Evolutionary conservation across 2,113 vertebrate species (phyloP).

Genomic region (Hemicordylus capensis): DNA sequence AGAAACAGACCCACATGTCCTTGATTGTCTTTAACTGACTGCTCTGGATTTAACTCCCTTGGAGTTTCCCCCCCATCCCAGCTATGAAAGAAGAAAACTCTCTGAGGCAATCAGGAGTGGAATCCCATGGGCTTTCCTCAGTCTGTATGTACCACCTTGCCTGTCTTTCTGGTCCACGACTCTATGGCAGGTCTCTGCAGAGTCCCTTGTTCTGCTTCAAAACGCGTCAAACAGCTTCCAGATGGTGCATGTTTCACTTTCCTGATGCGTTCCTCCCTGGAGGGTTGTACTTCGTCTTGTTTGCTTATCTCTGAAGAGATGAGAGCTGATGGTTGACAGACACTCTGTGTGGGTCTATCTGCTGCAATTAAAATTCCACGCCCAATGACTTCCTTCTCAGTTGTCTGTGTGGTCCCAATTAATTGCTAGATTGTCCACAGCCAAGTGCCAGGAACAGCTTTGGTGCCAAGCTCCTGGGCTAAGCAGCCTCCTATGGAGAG

Average conservation of each 20-base stretch:
- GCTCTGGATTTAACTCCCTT: neutral
- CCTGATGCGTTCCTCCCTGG: neutral
- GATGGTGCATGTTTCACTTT: neutral
- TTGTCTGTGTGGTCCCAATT: neutral
- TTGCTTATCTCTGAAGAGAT: neutral
- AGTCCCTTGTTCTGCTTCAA: neutral
- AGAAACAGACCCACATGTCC: too few species aligned
- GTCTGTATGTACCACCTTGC: neutral
- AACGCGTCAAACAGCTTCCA: constrained; percentile 17
- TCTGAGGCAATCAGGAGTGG: constrained; percentile 51
- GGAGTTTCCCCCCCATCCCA: neutral
- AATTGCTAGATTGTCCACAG: neutral
- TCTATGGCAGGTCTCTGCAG: constrained; percentile 24
- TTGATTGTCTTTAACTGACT: neutral
- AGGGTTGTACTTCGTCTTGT: neutral
- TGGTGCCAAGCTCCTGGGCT: neutral
- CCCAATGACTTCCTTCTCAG: neutral
- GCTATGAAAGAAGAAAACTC: neutral
- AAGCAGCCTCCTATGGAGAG: neutral
- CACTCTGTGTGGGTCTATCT: neutral
- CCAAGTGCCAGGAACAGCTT: neutral
- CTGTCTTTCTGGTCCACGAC: neutral
- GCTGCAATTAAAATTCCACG: neutral
- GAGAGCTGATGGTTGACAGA: neutral
- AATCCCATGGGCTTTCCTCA: constrained; percentile 22